phyloP scores from a whole-genome alignment of 2,888 invertebrate genomes.

The Acleris holmiana region DNA sequence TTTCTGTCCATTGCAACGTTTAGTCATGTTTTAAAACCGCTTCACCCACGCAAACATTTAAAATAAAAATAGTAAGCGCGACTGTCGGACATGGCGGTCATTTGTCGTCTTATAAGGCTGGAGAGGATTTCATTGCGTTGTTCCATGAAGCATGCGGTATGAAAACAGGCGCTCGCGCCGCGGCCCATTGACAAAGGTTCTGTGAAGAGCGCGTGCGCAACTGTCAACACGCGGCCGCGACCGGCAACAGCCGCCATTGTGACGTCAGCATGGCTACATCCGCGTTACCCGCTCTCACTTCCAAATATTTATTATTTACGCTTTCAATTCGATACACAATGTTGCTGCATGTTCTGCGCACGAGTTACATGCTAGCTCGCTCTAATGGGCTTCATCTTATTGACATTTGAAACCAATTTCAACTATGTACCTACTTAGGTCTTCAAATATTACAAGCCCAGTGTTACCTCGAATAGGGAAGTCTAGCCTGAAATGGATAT shows the following conservation, averaged over 20 bases:
- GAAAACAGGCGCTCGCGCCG: constrained; percentile 60
- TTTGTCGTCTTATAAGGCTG: constrained; percentile 1
- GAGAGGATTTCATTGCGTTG: background rate
- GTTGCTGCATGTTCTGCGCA: constrained; percentile 30
- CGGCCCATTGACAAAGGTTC: constrained; percentile 63
- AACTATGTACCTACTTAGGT: too few relatives aligned
- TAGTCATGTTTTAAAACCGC: constrained; percentile 17
- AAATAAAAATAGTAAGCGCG: constrained; percentile 21
- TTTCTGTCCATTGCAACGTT: constrained; percentile 4
- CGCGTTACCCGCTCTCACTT: constrained; percentile 56
- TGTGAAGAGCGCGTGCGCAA: constrained; percentile 73
- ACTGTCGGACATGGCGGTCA: constrained; percentile 12
- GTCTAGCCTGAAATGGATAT: constrained; percentile 23
- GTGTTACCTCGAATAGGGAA: constrained; percentile 7
- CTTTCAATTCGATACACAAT: constrained; percentile 53
- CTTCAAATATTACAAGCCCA: background rate
- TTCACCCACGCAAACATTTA: constrained; percentile 19
- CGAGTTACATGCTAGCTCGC: constrained; percentile 1
- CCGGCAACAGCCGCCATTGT: constrained; percentile 51
- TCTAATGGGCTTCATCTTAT: background rate
- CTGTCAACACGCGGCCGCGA: constrained; percentile 52
- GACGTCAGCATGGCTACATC: constrained; percentile 45
- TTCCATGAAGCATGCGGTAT: constrained; percentile 53
- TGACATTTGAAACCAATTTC: background rate
- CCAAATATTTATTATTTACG: constrained; percentile 68